Evolutionary conservation across 2,888 invertebrate species (phyloP), one percentile per base, ranked within the genome.

Genomic region (Caradrina clavipalpis): DNA sequence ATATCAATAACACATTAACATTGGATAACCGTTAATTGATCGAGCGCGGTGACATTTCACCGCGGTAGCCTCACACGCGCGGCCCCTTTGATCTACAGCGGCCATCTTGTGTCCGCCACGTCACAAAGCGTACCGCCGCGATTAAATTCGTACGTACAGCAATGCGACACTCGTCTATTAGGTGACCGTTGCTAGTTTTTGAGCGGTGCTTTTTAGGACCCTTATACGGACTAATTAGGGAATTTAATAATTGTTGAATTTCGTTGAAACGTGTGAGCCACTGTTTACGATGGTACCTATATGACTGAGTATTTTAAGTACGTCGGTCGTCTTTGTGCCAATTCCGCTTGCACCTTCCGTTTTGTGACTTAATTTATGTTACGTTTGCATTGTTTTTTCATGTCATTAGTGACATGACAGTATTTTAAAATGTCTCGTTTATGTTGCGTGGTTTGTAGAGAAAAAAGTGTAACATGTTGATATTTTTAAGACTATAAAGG

Each of bases 41-140:
- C 87, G 91, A 92, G 91, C 92, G 92, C 92, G 95, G 95, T 95
- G 95, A 96, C 95, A 96, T 96, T 95, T 95, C 90, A 90, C 90
- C 82, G 91, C 89, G 88, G 90, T 88, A 86, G 90, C 88, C 89
- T 90, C 92, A 91, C 91, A 90, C 91, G 86, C 72, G 91, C 94
- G 94, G 94, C 88, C 39, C 83, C 87, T 95, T 95, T 95, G 93
- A 94, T 90, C 87, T 73, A 64, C 69, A 51, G 64, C 88, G 87
- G 92, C 91, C 93, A 90, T 92, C 88, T 91, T 91, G 86, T 69
- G 76, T 82, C 81, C 79, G 85, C 83, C 78, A 83, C 71, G 63
- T 79, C 86, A 89, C 92, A 94, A 95, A 95, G 92, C 89, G 86
- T 53, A 83, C 95, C 95, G 95, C 86, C 88, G 85, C 92, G 91